These are phyloP conservation scores for Cygnus atratus DNA, from an alignment of 2,113 vertebrate species.

Conservation along the genomic window DNA sequence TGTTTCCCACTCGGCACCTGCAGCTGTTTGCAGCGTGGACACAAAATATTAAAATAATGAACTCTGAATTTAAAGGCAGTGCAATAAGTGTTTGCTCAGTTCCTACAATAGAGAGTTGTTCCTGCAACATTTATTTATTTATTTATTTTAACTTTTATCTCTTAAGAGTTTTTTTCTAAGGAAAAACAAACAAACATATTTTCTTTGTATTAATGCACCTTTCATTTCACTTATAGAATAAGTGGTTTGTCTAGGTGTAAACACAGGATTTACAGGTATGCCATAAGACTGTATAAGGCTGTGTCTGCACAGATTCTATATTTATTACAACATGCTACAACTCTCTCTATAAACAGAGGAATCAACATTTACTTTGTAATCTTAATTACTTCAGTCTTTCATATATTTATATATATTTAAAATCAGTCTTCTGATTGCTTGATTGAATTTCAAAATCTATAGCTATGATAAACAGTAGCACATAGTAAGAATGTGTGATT, in stretches of 20 bases:
- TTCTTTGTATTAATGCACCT: neutral
- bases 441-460: neutral
- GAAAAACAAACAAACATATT: neutral
- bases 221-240: neutral
- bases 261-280: neutral
- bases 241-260: neutral
- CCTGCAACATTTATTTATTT: neutral
- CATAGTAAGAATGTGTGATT: neutral
- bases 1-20: neutral
- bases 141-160: neutral
- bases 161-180: neutral
- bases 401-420: too few species aligned
- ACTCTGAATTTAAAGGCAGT: neutral
- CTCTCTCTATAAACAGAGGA: neutral
- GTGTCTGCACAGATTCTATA: neutral
- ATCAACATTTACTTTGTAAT: neutral
- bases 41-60: neutral
- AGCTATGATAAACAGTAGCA: neutral
- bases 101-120: fast-evolving
- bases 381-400: neutral
- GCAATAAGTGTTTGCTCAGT: neutral
- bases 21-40: neutral
- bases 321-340: neutral
- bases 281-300: neutral
- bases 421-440: neutral